Base-by-base conservation (phyloP, 2,888 invertebrate species). In the Octodonta nipae region DNA sequence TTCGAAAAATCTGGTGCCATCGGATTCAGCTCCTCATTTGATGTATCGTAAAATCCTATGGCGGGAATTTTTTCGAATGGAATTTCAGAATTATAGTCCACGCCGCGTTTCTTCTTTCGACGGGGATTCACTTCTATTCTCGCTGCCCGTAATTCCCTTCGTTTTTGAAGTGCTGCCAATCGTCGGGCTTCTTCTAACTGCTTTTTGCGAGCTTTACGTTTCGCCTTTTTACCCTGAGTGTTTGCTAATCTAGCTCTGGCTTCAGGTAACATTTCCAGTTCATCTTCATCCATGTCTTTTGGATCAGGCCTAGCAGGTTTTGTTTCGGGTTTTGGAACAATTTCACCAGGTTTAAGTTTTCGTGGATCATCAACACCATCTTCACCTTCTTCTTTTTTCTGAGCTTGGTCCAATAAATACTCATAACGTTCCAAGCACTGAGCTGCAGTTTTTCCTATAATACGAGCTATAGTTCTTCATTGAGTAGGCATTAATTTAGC, bases 211-310 rank as follows among this genome's bases (percentile, higher is more conserved):
- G 98, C 98, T 63, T 88, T 88, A 38, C 88, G 71, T 54, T 89
- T 89, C 0, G 88, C 88, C 52, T 88, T 88, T 52, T 88, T 82
- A 28, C 98, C 93, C 55, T 98, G 95, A 0, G 98, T 99, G 59
- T 99, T 99, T 1, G 98, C 98, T 30, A 99, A 69, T 55, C 98
- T 79, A 2, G 98, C 98, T 51, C 98, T 75, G 1, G 98, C 98
- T 65, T 99, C 98, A 0, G 95, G 95, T 42, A 99, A 64, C 98
- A 99, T 99, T 65, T 99, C 98, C 61, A 99, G 63, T 63, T 98
- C 93, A 72, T 98, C 96, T 75, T 98, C 96, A 64, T 98, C 98
- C 98, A 98, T 98, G 56, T 98, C 98, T 52, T 96, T 91, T 2
- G 96, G 96, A 66, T 98, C 98, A 1, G 98, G 98, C 30, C 96